These are phyloP conservation scores for Rhea pennata DNA, from an alignment of 2,113 vertebrate species.

Conservation along the genomic window DNA sequence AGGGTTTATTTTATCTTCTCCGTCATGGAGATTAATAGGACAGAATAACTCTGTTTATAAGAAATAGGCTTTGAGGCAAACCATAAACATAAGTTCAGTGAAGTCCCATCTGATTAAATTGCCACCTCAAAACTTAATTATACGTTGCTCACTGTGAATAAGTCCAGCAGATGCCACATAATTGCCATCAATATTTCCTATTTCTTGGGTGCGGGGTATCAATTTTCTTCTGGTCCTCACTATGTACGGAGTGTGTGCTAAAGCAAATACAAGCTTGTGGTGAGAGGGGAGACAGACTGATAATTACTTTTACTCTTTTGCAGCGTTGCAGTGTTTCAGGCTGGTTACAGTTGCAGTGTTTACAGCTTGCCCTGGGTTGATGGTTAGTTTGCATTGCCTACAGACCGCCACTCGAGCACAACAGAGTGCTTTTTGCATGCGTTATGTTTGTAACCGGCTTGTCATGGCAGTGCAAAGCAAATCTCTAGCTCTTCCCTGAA, in stretches of 20 bases:
- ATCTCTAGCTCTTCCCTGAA: neutral
- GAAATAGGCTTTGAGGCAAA: neutral
- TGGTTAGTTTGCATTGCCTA: conserved; percentile 31
- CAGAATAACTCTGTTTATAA: neutral
- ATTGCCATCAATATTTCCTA: neutral
- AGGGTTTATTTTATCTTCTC: neutral
- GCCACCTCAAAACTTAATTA: neutral
- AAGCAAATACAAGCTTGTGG: neutral
- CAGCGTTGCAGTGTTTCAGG: neutral
- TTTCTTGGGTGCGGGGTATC: neutral
- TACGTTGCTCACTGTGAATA: neutral
- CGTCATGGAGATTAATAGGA: neutral
- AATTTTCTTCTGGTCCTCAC: neutral
- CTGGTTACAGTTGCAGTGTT: neutral
- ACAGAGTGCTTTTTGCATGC: neutral
- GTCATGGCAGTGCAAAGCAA: neutral
- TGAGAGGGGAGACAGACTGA: neutral
- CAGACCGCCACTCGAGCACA: conserved; percentile 49
- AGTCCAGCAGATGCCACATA: neutral
- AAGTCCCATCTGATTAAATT: neutral
- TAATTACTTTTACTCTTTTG: neutral
- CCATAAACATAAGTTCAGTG: neutral
- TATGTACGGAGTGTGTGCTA: neutral
- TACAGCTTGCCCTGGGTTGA: neutral
- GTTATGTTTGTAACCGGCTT: neutral